These are phyloP conservation scores for Diorhabda elongata DNA, from an alignment of 1,140 invertebrate genomes.

Conservation along the genomic window DNA sequence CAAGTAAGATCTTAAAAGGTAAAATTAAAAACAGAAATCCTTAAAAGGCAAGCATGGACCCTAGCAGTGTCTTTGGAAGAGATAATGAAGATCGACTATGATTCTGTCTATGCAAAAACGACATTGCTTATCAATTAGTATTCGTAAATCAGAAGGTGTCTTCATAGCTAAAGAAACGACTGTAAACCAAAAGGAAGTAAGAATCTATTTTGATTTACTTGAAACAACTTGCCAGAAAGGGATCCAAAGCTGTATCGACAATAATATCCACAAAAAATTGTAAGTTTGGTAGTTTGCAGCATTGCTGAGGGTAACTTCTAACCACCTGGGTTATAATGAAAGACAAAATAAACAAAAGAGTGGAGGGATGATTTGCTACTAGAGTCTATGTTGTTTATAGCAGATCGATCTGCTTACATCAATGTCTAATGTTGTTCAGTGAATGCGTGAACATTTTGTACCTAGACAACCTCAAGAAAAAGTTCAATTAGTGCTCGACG, in stretches of 20 bases:
- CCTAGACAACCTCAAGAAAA: conserved; percentile 37
- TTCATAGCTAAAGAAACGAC: too few relatives aligned
- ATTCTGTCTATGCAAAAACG: too few relatives aligned
- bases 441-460: conserved; percentile 39
- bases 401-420: conserved; percentile 44
- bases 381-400: conserved; percentile 41
- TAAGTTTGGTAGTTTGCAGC: conserved; percentile 30
- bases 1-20: too few relatives aligned
- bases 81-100: too few relatives aligned
- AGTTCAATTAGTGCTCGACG: conserved; percentile 40
- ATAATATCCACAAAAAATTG: background rate
- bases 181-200: background rate
- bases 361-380: conserved; percentile 41
- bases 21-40: too few relatives aligned
- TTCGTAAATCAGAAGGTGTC: too few relatives aligned
- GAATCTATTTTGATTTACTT: background rate
- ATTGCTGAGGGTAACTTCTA: conserved; percentile 34
- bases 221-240: background rate
- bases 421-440: conserved; percentile 42
- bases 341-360: conserved; percentile 43
- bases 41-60: too few relatives aligned
- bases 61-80: too few relatives aligned
- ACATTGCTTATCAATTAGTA: too few relatives aligned
- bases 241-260: background rate
- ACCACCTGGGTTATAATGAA: conserved; percentile 40